Conservation (phyloP, 2,113 vertebrate species). For the Gymnogyps californianus region DNA sequence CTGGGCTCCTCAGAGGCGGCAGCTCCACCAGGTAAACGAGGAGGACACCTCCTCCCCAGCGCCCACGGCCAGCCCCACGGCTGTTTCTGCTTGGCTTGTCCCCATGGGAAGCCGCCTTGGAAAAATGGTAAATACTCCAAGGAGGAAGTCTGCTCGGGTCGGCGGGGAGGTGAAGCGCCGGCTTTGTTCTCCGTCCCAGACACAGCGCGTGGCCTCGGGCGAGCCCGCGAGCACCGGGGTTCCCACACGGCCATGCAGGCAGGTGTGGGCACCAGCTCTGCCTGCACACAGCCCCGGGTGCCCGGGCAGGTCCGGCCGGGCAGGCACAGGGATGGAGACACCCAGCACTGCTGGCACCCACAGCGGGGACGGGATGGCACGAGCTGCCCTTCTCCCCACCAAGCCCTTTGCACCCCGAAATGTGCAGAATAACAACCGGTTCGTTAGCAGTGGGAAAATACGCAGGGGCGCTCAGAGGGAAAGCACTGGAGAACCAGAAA, state of each 20-base stretch:
- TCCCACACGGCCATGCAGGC: not conserved
- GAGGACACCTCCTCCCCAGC: not conserved
- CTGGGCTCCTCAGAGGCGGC: not conserved
- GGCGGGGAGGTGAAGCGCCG: not conserved
- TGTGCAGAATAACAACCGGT: fast-evolving
- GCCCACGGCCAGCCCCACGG: fast-evolving
- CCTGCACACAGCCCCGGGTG: not conserved
- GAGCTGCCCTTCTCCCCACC: fast-evolving
- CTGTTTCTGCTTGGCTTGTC: not conserved
- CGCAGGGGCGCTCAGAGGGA: not conserved
- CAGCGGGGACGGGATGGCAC: fast-evolving
- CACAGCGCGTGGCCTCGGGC: fast-evolving
- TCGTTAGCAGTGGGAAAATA: not conserved
- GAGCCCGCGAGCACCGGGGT: not conserved
- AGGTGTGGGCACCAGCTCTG: not conserved
- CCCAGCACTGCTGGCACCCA: not conserved
- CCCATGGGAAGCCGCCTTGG: not conserved
- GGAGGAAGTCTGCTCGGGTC: not conserved
- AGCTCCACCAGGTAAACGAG: not conserved
- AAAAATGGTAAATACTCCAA: not conserved
- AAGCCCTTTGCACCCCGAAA: not conserved
- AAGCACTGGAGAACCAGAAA: not conserved
- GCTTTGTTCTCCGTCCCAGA: not conserved
- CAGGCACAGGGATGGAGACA: not conserved
- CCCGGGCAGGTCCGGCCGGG: not conserved